phyloP scores from a whole-genome alignment of 2,888 invertebrate species.

The Argynnis bischoffii region DNA sequence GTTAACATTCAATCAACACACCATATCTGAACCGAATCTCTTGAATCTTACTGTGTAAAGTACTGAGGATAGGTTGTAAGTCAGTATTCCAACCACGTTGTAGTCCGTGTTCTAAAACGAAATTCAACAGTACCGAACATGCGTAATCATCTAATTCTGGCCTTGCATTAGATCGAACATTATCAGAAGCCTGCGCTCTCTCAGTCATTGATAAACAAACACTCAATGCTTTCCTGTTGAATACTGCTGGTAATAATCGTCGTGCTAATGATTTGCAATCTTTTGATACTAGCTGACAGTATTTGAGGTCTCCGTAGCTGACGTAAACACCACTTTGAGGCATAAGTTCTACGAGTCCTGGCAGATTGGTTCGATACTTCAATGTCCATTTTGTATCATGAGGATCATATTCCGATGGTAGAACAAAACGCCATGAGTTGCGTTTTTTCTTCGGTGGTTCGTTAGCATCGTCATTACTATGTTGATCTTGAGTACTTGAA shows the following conservation, averaged over 20 bases:
- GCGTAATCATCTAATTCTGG: conserved; percentile 31
- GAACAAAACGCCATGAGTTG: too few species aligned
- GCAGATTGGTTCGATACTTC: too few species aligned
- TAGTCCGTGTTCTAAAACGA: conserved; percentile 26
- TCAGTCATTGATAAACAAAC: conserved; percentile 31
- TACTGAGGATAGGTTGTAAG: conserved; percentile 29
- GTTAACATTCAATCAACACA: conserved; percentile 15
- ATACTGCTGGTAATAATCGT: conserved; percentile 29
- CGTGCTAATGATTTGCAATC: conserved; percentile 31
- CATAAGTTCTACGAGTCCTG: conserved; percentile 32
- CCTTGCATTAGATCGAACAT: conserved; percentile 14
- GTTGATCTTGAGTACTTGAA: too few species aligned
- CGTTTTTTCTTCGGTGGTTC: too few species aligned
- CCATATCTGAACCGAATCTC: conserved; percentile 26
- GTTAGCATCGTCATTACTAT: too few species aligned
- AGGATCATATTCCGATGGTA: too few species aligned
- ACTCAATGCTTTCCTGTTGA: conserved; percentile 33
- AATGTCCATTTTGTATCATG: too few species aligned
- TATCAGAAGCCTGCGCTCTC: conserved; percentile 15
- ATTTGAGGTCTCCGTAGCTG: conserved; percentile 20
- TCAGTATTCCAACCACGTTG: conserved; percentile 32
- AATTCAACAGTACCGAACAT: conserved; percentile 24
- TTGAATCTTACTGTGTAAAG: conserved; percentile 25
- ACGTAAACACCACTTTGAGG: conserved; percentile 29
- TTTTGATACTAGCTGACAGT: conserved; percentile 26